Evolutionary conservation across 2,888 invertebrate genomes (phyloP).

Genomic region (Glaucopsyche alexis): DNA sequence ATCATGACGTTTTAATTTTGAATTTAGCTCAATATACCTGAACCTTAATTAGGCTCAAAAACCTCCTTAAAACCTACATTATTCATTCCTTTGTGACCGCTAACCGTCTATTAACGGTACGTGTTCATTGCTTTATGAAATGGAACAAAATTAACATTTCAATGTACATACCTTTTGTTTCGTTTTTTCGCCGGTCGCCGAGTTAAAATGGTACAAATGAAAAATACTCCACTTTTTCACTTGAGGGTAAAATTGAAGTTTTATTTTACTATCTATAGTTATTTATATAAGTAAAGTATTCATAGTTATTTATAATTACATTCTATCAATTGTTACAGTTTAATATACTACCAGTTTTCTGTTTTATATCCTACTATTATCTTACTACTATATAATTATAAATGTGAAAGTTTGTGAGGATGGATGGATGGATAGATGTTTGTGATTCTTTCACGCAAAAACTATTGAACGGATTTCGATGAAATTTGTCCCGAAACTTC

Average conservation of each 20-base stretch:
- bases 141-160: constrained; percentile 29
- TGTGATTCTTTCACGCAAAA: too few relatives aligned
- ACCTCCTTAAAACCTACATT: constrained; percentile 7
- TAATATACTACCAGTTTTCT: too few relatives aligned
- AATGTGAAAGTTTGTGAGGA: too few relatives aligned
- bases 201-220: not conserved
- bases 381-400: too few relatives aligned
- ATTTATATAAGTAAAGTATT: too few relatives aligned
- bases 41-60: not conserved
- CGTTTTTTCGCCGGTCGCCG: constrained; percentile 5
- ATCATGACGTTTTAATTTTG: not conserved
- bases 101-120: not conserved
- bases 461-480: too few relatives aligned
- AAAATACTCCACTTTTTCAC: not conserved
- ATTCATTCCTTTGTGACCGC: constrained; percentile 18
- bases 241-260: not conserved
- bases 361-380: too few relatives aligned
- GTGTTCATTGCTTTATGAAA: constrained; percentile 24
- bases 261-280: not conserved
- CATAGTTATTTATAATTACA: too few relatives aligned
- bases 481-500: too few relatives aligned
- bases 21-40: not conserved
- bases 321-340: too few relatives aligned
- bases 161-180: constrained; percentile 22
- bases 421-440: too few relatives aligned